Evolutionary conservation across 2,797 vertebrate genomes (phyloP).

Genomic region (Karalla daura): DNA sequence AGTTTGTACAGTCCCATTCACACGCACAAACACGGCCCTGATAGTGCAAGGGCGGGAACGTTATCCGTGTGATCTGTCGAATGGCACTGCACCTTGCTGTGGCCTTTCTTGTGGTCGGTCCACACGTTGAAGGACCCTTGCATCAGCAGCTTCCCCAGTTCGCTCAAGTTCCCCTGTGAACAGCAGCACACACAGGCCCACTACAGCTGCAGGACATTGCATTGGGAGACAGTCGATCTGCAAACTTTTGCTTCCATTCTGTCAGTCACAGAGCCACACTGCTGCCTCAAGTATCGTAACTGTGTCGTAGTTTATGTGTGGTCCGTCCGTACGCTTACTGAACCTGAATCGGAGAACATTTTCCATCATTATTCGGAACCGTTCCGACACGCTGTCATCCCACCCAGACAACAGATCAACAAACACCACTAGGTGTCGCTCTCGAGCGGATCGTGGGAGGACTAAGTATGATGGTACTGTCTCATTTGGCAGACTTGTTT

Average conservation of each 20-base stretch:
- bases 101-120: slow-evolving; percentile 94
- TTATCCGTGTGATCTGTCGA: neutral
- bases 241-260: neutral
- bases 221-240: neutral
- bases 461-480: no score
- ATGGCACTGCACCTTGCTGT: slow-evolving; percentile 84
- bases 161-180: slow-evolving; percentile 88
- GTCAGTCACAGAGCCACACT: neutral
- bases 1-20: no score
- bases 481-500: no score
- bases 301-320: no score
- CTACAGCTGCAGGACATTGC: neutral
- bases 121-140: slow-evolving; percentile 93
- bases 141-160: slow-evolving; percentile 94
- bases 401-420: no score
- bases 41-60: neutral
- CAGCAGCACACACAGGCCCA: slow-evolving; percentile 4
- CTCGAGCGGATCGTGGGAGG: no score
- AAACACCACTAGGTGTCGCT: no score
- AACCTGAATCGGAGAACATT: no score
- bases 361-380: no score
- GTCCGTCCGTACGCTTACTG: no score
- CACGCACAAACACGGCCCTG: neutral
- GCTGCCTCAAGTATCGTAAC: no score
- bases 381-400: no score